phyloP scores from a whole-genome alignment of 2,113 vertebrate species.

The Callopanchax toddi region DNA sequence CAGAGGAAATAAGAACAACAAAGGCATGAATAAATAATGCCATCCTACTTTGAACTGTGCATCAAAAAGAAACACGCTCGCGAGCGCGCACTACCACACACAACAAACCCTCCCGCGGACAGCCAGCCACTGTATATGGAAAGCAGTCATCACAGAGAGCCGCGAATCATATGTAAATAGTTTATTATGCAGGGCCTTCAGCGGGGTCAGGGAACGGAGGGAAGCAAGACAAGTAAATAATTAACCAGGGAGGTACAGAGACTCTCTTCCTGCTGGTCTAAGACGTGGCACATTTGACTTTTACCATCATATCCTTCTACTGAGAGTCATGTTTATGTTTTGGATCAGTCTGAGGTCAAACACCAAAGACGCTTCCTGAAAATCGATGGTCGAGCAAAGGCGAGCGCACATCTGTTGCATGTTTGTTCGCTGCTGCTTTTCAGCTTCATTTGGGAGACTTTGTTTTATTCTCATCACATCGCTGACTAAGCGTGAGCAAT shows the following conservation, averaged over 20 bases:
- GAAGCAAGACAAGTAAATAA: constrained; percentile 43
- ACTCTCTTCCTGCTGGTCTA: constrained; percentile 32
- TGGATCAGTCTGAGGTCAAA: constrained; percentile 46
- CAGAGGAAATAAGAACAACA: constrained; percentile 77
- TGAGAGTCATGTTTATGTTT: constrained; percentile 23
- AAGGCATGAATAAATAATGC: constrained; percentile 80
- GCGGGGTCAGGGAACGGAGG: constrained; percentile 39
- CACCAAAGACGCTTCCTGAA: constrained; percentile 23
- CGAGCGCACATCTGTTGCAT: constrained; percentile 1
- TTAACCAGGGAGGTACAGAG: constrained; percentile 21
- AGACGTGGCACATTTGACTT: constrained; percentile 37
- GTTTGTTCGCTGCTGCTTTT: not conserved
- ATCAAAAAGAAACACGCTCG: constrained; percentile 72
- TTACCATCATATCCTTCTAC: constrained; percentile 13
- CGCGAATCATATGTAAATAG: constrained; percentile 56
- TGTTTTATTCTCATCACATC: not conserved
- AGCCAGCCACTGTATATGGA: constrained; percentile 46
- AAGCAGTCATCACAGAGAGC: constrained; percentile 44
- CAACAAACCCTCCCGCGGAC: constrained; percentile 18
- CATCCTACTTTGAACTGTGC: constrained; percentile 76
- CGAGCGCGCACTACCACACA: constrained; percentile 36
- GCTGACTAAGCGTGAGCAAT: not conserved
- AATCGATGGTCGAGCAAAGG: constrained; percentile 3
- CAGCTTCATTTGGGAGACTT: constrained; percentile 8
- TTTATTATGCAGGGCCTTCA: constrained; percentile 40